Evolutionary conservation across 2,888 invertebrate species (phyloP).

Genomic region (Tipula helvola): DNA sequence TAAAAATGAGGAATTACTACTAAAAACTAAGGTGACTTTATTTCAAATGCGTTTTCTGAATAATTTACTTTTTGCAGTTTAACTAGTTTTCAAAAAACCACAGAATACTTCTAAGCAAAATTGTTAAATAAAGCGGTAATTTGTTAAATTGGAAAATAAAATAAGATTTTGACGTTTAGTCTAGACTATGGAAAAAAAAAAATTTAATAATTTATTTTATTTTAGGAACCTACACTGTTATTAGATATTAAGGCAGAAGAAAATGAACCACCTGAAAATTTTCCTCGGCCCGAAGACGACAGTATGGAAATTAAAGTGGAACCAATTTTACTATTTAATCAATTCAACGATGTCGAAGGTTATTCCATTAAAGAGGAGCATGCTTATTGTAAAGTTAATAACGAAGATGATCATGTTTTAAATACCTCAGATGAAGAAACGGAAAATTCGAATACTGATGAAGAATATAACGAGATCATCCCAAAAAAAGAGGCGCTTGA

Average conservation of each 20-base stretch:
- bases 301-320: neutral
- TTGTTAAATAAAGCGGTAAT: too few relatives aligned
- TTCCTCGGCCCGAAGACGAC: neutral
- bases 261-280: neutral
- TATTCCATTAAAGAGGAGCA: neutral
- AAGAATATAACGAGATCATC: neutral
- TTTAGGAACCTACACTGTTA: neutral
- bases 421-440: neutral
- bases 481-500: neutral
- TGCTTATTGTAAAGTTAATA: neutral
- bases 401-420: neutral
- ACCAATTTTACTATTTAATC: neutral
- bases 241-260: neutral
- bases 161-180: neutral
- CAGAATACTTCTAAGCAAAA: neutral
- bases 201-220: neutral
- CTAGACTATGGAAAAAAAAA: neutral
- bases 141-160: too few relatives aligned
- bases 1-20: too few relatives aligned
- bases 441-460: neutral
- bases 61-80: too few relatives aligned
- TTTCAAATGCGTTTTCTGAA: too few relatives aligned
- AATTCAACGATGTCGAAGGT: neutral
- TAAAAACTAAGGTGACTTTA: too few relatives aligned
- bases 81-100: too few relatives aligned